Base-by-base conservation (phyloP, 2,113 vertebrate genomes). In the Oncorhynchus nerka region DNA sequence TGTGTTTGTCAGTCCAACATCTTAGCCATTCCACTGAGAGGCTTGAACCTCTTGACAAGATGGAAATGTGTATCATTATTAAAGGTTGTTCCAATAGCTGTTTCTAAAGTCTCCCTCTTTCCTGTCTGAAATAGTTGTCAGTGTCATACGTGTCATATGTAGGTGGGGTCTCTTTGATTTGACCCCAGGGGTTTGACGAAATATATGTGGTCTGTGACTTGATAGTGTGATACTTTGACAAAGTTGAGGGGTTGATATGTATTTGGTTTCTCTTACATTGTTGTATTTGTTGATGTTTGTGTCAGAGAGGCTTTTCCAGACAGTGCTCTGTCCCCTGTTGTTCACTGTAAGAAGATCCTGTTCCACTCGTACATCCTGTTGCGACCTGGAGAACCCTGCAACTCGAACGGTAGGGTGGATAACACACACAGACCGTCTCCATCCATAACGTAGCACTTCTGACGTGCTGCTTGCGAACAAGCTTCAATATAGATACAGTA, bases 351-450 rank as follows among this genome's bases (percentile, higher is more conserved):
- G 94, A 48, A 91, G 88, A 9, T 26, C n/a, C 70, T 81, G 91
- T 74, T 94, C 94, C 34, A 80, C 91, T 22, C 84, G 84, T 90
- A 99, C 84, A 20, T 99, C 97, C 34, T 94, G 95, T 85, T 97
- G 96, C 79, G 97, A 98, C 57, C 91, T 95, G 3, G 96, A 98
- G 70, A 96, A 92, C 79, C 95, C 97, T 99, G 84, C 81, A 85
- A 74, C 1, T 4, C 82, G 15, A 73, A 67, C 62, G 7, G 30
- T 34, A 6, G 12, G 32, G 13, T 1, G 19, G 6, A 9, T 20
- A 32, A 8, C 66, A 15, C 11, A 67, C 30, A 68, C 30, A 11
- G 24, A 34, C 32, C 30, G 6, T 39, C 19, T n/a, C 30, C 67
- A n/a, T 11, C 20, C n/a, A 24, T 8, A 62, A 62, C 8, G 2